phyloP scores from a whole-genome alignment of 53 echinoderm and acorn worm species.

The Actinopyga echinites region DNA sequence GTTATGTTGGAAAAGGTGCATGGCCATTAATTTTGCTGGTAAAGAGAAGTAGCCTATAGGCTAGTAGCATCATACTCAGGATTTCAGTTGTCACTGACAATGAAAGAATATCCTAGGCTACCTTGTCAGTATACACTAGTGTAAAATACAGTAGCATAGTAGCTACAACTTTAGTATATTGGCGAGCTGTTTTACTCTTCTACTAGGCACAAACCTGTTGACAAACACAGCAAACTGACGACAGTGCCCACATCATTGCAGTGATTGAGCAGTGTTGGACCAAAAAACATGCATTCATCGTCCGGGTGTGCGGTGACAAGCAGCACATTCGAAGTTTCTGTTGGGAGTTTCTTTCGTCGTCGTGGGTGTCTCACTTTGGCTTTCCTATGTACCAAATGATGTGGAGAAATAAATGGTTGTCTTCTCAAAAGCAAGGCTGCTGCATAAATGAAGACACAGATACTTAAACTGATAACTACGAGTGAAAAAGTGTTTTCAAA shows the following conservation, averaged over 20 bases:
- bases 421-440: not conserved
- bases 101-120: too few relatives aligned
- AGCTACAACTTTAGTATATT: too few relatives aligned
- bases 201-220: slow-evolving; percentile 54
- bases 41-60: too few relatives aligned
- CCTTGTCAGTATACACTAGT: too few relatives aligned
- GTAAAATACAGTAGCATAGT: too few relatives aligned
- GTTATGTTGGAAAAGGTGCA: too few relatives aligned
- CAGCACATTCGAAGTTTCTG: slow-evolving; percentile 53
- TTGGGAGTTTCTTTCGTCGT: not conserved
- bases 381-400: not conserved
- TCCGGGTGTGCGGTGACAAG: slow-evolving; percentile 93
- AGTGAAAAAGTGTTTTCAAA: slow-evolving; percentile 10
- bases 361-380: not conserved
- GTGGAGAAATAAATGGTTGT: not conserved
- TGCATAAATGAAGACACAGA: not conserved
- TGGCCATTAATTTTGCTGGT: too few relatives aligned
- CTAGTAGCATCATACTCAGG: too few relatives aligned
- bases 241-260: slow-evolving; percentile 19
- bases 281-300: slow-evolving; percentile 97
- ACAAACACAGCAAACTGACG: slow-evolving; percentile 72
- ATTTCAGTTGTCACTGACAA: too few relatives aligned
- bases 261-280: slow-evolving; percentile 70
- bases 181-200: too few relatives aligned
- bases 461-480: not conserved